Conservation (phyloP, 2,797 vertebrate species). For the Gymnoscopelus microlampas region DNA sequence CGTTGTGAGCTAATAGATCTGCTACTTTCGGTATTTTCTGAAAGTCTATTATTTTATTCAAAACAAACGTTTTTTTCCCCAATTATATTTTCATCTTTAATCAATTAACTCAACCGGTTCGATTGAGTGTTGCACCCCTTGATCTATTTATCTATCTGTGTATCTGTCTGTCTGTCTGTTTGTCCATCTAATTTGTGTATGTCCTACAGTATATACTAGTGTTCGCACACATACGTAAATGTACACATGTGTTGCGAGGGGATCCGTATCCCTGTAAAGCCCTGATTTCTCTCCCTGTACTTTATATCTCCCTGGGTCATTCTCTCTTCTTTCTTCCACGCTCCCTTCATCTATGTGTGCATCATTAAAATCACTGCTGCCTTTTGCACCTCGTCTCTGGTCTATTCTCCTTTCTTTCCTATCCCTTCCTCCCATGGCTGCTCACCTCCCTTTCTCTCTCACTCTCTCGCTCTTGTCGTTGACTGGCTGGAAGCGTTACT, state of each 20-base stretch:
- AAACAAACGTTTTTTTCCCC: no score
- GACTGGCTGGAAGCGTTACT: constrained; percentile 50
- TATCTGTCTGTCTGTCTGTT: neutral
- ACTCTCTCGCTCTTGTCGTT: constrained; percentile 11
- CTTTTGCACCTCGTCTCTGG: neutral
- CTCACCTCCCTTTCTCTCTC: constrained; percentile 11
- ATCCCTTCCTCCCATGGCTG: constrained; percentile 17
- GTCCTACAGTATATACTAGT: neutral
- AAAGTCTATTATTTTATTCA: no score
- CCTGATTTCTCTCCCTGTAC: constrained; percentile 18
- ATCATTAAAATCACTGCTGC: constrained; percentile 57
- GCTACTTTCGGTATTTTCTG: no score
- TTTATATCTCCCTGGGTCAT: constrained; percentile 16
- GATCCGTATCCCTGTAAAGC: constrained; percentile 22
- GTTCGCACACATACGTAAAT: constrained; percentile 38
- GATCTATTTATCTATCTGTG: no score
- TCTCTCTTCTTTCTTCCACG: constrained; percentile 4
- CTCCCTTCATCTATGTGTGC: constrained; percentile 48
- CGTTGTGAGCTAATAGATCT: no score
- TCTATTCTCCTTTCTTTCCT: constrained; percentile 16
- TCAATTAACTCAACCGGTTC: no score
- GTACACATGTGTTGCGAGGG: constrained; percentile 37
- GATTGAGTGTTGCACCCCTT: no score
- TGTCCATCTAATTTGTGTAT: constrained; percentile 11
- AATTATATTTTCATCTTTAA: no score